These are phyloP conservation scores for Synanthedon andrenaeformis DNA, from an alignment of 2,888 invertebrate species.

Conservation along the genomic window DNA sequence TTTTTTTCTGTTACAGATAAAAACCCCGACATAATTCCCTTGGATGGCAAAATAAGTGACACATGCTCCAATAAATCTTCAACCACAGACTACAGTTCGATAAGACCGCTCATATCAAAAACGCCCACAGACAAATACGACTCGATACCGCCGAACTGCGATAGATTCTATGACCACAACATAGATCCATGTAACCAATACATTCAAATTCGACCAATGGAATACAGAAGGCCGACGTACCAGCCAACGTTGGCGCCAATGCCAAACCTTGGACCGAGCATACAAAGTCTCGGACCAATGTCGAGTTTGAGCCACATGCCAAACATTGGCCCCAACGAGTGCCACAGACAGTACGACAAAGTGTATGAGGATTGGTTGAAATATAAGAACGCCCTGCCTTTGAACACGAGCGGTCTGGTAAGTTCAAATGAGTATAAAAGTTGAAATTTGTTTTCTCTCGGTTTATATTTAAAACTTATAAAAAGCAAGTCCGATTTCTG, in stretches of 20 bases:
- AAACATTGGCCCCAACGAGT: slow-evolving; percentile 39
- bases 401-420: slow-evolving; percentile 57
- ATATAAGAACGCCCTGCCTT: slow-evolving; percentile 58
- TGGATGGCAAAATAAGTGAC: slow-evolving; percentile 62
- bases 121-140: slow-evolving; percentile 50
- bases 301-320: slow-evolving; percentile 28
- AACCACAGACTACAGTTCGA: slow-evolving; percentile 55
- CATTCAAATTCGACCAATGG: slow-evolving; percentile 51
- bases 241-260: slow-evolving; percentile 28
- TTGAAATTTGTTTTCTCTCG: no score
- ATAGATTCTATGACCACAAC: slow-evolving; percentile 47
- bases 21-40: slow-evolving; percentile 62
- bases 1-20: slow-evolving; percentile 40
- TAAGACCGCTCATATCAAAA: slow-evolving; percentile 51
- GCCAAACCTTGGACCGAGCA: slow-evolving; percentile 38
- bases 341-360: slow-evolving; percentile 49
- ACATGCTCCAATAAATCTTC: slow-evolving; percentile 60
- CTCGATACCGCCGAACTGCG: slow-evolving; percentile 25
- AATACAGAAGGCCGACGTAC: slow-evolving; percentile 39
- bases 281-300: slow-evolving; percentile 37
- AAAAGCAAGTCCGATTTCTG: no score
- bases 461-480: no score
- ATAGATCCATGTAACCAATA: slow-evolving; percentile 51
- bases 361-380: slow-evolving; percentile 70
- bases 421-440: slow-evolving; percentile 17